phyloP scores from a whole-genome alignment of 2,888 invertebrate species.

The Phaonia tiefii region DNA sequence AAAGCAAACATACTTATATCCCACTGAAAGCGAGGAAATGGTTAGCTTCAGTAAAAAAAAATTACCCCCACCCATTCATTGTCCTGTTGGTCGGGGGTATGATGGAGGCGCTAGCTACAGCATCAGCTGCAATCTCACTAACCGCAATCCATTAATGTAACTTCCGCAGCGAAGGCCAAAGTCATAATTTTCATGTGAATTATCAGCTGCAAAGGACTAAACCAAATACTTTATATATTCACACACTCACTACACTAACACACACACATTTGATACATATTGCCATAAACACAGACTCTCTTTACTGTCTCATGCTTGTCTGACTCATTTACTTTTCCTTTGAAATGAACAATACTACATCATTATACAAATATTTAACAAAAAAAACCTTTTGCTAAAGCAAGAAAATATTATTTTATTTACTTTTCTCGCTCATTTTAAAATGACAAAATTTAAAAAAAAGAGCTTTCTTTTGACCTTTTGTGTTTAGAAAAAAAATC shows the following conservation, averaged over 20 bases:
- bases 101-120: constrained; percentile 1
- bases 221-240: not conserved
- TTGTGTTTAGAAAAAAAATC: not conserved
- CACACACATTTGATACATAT: not conserved
- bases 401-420: constrained; percentile 6
- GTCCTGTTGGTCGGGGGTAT: no score
- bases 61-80: no score
- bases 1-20: constrained; percentile 1
- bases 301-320: no score
- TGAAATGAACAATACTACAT: no score
- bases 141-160: constrained; percentile 66
- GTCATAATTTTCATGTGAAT: constrained; percentile 49
- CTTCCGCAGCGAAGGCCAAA: constrained; percentile 51
- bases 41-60: constrained; percentile 21
- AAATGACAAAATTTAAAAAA: constrained; percentile 31
- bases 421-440: not conserved
- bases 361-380: not conserved
- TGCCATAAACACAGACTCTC: not conserved
- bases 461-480: no score
- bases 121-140: constrained; percentile 61
- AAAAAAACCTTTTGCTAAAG: not conserved
- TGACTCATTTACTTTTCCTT: no score
- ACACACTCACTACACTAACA: not conserved
- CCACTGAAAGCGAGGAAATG: not conserved
- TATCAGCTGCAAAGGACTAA: constrained; percentile 39